These are phyloP conservation scores for Megaleporinus macrocephalus DNA, from an alignment of 2,113 vertebrate genomes.

Conservation along the genomic window DNA sequence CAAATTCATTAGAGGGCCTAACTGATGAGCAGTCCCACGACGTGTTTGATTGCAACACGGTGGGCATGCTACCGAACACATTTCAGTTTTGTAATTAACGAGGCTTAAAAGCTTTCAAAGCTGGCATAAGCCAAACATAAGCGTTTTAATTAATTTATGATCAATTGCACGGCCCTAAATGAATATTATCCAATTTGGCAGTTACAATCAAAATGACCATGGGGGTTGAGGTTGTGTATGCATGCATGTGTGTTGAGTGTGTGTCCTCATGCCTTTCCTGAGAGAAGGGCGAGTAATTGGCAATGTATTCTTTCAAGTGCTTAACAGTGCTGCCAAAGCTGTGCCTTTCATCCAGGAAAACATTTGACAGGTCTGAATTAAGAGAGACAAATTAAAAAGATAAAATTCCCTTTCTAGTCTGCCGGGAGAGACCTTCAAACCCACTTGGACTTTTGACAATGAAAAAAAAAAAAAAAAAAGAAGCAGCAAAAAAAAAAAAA, in stretches of 20 bases:
- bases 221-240: not conserved
- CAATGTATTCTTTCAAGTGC: slow-evolving; percentile 43
- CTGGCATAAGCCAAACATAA: not conserved
- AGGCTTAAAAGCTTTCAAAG: not conserved
- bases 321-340: slow-evolving; percentile 39
- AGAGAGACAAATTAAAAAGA: slow-evolving; percentile 47
- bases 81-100: not conserved
- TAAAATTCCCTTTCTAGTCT: slow-evolving; percentile 55
- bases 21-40: not conserved
- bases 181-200: slow-evolving; percentile 12
- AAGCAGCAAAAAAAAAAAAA: slow-evolving; percentile 1
- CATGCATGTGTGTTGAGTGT: not conserved
- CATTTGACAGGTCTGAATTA: slow-evolving; percentile 44
- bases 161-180: not conserved
- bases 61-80: not conserved
- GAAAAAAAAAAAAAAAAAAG: slow-evolving; percentile 32
- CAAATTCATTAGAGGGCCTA: not conserved
- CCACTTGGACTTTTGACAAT: slow-evolving; percentile 42
- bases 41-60: not conserved
- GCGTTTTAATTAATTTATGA: slow-evolving; percentile 2
- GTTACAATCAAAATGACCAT: slow-evolving; percentile 1
- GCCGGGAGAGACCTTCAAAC: slow-evolving; percentile 34
- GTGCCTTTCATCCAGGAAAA: slow-evolving; percentile 46
- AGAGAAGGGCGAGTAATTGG: slow-evolving; percentile 35
- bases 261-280: not conserved